phyloP scores from a whole-genome alignment of 2,888 invertebrate genomes.

The Oxyteleia sp. region DNA sequence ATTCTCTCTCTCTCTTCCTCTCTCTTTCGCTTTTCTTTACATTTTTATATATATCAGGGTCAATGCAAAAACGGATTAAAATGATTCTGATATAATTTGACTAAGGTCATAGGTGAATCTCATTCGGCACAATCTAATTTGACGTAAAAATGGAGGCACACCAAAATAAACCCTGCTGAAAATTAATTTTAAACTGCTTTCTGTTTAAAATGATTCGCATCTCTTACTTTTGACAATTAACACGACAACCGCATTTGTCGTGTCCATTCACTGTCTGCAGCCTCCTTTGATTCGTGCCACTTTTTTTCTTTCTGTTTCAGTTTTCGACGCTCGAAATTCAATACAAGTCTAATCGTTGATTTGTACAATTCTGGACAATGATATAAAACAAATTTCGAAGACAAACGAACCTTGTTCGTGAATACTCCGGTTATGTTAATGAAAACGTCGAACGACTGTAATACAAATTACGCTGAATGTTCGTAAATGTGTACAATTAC shows the following conservation, averaged over 20 bases:
- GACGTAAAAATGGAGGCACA: constrained; percentile 34
- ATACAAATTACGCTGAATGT: constrained; percentile 6
- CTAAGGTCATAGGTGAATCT: constrained; percentile 60
- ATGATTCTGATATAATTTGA: constrained; percentile 41
- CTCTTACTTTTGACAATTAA: too few relatives aligned
- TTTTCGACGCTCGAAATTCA: neutral
- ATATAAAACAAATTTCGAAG: constrained; percentile 4
- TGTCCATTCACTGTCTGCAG: constrained; percentile 5
- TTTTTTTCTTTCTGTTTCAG: neutral
- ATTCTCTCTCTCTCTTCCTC: constrained; percentile 7
- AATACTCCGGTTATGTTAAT: neutral
- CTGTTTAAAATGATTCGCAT: neutral
- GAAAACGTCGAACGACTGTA: constrained; percentile 18
- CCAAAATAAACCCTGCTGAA: constrained; percentile 29
- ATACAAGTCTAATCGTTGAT: constrained; percentile 1
- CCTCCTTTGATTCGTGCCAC: constrained; percentile 15
- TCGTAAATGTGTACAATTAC: constrained; percentile 30
- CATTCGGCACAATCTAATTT: constrained; percentile 52
- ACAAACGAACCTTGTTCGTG: constrained; percentile 5
- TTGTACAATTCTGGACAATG: neutral
- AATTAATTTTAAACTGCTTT: constrained; percentile 29
- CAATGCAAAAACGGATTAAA: constrained; percentile 61
- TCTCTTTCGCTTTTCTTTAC: constrained; percentile 33
- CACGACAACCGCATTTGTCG: too few relatives aligned
- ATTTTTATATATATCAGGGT: constrained; percentile 51